Percentiles rank a stretch among this genome's conserved stretches.
phyloP scores from a whole-genome alignment of 1,140 invertebrate genomes.

The Galleria mellonella region DNA sequence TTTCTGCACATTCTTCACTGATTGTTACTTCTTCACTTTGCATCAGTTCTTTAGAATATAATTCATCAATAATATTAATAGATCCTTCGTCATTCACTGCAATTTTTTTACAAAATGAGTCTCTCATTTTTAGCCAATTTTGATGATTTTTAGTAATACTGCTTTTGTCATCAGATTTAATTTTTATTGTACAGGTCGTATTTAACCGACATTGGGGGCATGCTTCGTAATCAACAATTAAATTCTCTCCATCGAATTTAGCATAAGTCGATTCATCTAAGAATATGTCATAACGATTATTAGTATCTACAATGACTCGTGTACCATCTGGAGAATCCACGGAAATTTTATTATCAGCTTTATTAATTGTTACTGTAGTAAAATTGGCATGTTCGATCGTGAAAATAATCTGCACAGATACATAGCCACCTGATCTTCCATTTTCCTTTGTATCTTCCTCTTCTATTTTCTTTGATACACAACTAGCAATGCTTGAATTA shows the following conservation, averaged over 20 bases:
- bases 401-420: slow-evolving; percentile 66
- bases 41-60: slow-evolving; percentile 12
- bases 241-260: slow-evolving; percentile 38
- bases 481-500: slow-evolving; percentile 16
- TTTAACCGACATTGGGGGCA: slow-evolving; percentile 37
- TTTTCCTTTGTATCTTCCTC: slow-evolving; percentile 17
- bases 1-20: slow-evolving; percentile 1
- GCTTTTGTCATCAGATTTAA: slow-evolving; percentile 29
- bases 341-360: slow-evolving; percentile 37
- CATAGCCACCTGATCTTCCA: slow-evolving; percentile 53
- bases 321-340: slow-evolving; percentile 51
- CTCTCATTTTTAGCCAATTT: slow-evolving; percentile 48
- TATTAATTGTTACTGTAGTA: slow-evolving; percentile 67
- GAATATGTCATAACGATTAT: slow-evolving; percentile 40
- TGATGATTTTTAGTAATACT: slow-evolving; percentile 25
- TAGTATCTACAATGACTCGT: slow-evolving; percentile 28
- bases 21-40: slow-evolving; percentile 5
- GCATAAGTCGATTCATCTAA: slow-evolving; percentile 39
- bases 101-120: slow-evolving; percentile 50
- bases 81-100: slow-evolving; percentile 46
- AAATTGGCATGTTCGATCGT: slow-evolving; percentile 74
- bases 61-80: slow-evolving; percentile 30
- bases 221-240: slow-evolving; percentile 37
- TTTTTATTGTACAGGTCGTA: slow-evolving; percentile 40
- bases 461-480: slow-evolving; percentile 19